Evolutionary conservation across 2,888 invertebrate genomes (phyloP).

Genomic region (Yponomeuta sedellus): DNA sequence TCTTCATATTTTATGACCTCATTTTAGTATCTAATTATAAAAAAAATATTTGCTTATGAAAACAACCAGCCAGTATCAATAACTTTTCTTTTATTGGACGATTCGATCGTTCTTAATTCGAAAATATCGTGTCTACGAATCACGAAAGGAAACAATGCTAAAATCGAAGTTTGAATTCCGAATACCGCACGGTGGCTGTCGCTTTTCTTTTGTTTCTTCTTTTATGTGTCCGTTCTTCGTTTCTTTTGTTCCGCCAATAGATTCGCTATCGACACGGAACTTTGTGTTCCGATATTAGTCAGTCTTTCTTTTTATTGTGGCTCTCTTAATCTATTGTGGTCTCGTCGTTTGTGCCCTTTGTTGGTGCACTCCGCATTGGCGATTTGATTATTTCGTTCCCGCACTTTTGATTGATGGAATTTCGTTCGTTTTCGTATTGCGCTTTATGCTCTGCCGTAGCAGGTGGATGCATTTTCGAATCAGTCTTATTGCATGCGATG

Average conservation of each 20-base stretch:
- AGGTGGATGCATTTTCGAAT: slow-evolving; percentile 47
- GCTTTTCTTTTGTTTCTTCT: slow-evolving; percentile 53
- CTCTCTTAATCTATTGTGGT: slow-evolving; percentile 64
- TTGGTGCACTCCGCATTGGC: slow-evolving; percentile 57
- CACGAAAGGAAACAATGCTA: slow-evolving; percentile 12
- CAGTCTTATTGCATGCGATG: background rate
- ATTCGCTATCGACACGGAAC: slow-evolving; percentile 61
- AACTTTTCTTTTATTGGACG: slow-evolving; percentile 5
- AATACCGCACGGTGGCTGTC: slow-evolving; percentile 21
- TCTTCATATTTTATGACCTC: slow-evolving; percentile 39
- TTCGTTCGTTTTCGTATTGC: slow-evolving; percentile 45
- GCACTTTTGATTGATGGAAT: slow-evolving; percentile 72
- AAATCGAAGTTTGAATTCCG: slow-evolving; percentile 28
- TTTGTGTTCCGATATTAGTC: slow-evolving; percentile 67
- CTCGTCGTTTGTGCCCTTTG: slow-evolving; percentile 64
- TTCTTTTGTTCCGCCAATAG: slow-evolving; percentile 50
- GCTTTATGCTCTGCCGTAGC: slow-evolving; percentile 32
- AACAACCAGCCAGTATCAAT: slow-evolving; percentile 4
- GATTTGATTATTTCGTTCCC: slow-evolving; percentile 35
- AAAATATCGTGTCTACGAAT: slow-evolving; percentile 14
- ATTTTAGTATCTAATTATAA: background rate
- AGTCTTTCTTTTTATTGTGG: slow-evolving; percentile 40
- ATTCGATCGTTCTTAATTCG: background rate
- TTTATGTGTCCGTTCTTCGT: slow-evolving; percentile 34
- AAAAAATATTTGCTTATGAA: background rate